A percentile compares a stretch with the other conserved stretches of the same genome.
Evolutionary conservation across 2,888 invertebrate species (phyloP).

Genomic region (Drosophila setosimentum): DNA sequence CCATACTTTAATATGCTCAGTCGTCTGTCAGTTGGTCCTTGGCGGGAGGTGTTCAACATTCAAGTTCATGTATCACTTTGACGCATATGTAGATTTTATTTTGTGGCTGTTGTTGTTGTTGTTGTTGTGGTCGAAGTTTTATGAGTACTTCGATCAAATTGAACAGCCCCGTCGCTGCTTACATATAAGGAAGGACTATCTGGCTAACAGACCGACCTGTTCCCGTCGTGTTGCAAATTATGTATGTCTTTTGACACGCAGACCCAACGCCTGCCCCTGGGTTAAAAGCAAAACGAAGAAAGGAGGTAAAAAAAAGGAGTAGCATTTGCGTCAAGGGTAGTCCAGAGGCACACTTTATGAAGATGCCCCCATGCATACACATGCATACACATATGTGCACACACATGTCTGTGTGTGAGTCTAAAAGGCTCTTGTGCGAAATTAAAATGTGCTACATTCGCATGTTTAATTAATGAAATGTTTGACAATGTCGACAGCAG

Average conservation of each 20-base stretch:
- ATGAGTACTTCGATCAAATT: constrained; percentile 65
- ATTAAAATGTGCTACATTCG: constrained; percentile 78
- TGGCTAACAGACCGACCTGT: constrained; percentile 9
- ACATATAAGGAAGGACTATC: neutral
- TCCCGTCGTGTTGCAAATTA: constrained; percentile 68
- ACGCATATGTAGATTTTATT: constrained; percentile 56
- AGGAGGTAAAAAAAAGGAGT: neutral
- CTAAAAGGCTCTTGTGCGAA: constrained; percentile 61
- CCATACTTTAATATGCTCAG: constrained; percentile 22
- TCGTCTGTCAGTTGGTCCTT: constrained; percentile 24
- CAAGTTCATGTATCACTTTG: constrained; percentile 70
- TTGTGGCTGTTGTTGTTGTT: neutral
- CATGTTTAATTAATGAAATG: constrained; percentile 83
- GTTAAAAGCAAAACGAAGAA: constrained; percentile 20
- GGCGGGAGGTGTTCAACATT: constrained; percentile 50
- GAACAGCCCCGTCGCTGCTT: constrained; percentile 19
- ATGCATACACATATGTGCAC: constrained; percentile 7
- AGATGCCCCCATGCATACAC: constrained; percentile 31
- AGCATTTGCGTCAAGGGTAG: constrained; percentile 54
- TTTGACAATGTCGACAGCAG: constrained; percentile 70
- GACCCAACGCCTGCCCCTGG: constrained; percentile 41
- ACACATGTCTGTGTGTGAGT: neutral
- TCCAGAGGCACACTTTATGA: constrained; percentile 64
- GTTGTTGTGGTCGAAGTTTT: constrained; percentile 50
- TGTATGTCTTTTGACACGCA: constrained; percentile 79